phyloP scores from a whole-genome alignment of 2,797 vertebrate genomes.

The Anabacerthia variegaticeps region DNA sequence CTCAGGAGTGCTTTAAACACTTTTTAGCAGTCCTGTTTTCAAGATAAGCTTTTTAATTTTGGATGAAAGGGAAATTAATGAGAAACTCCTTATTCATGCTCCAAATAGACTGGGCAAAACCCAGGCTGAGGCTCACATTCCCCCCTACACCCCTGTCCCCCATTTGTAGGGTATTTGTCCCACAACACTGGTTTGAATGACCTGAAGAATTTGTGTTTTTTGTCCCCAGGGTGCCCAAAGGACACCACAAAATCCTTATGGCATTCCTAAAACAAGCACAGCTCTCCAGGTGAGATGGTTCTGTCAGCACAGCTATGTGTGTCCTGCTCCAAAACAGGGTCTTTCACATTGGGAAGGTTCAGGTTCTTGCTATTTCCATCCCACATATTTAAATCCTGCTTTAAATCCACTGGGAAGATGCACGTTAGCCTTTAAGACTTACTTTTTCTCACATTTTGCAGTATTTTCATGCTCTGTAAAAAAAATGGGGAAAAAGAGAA shows the following conservation, averaged over 20 bases:
- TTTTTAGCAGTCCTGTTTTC: background rate
- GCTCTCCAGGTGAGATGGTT: background rate
- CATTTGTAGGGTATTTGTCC: background rate
- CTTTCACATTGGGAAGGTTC: background rate
- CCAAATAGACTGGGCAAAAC: background rate
- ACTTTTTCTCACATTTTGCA: constrained; percentile 80
- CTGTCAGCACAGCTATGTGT: background rate
- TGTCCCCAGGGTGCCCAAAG: background rate
- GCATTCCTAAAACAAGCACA: background rate
- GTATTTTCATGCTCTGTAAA: constrained; percentile 79
- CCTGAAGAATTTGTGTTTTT: background rate
- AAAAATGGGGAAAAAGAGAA: no score
- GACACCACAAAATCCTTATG: background rate
- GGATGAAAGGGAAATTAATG: background rate
- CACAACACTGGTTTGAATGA: background rate
- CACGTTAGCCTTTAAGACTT: constrained; percentile 56
- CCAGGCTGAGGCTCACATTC: background rate
- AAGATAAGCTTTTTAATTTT: background rate
- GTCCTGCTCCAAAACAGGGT: background rate
- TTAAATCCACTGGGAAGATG: background rate
- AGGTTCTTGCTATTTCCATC: background rate
- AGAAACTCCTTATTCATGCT: background rate
- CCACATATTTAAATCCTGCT: background rate
- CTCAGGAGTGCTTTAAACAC: background rate
- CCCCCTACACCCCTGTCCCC: background rate